phyloP scores from a whole-genome alignment of 1,140 invertebrate genomes.

The Leptestheria dahalacensis region DNA sequence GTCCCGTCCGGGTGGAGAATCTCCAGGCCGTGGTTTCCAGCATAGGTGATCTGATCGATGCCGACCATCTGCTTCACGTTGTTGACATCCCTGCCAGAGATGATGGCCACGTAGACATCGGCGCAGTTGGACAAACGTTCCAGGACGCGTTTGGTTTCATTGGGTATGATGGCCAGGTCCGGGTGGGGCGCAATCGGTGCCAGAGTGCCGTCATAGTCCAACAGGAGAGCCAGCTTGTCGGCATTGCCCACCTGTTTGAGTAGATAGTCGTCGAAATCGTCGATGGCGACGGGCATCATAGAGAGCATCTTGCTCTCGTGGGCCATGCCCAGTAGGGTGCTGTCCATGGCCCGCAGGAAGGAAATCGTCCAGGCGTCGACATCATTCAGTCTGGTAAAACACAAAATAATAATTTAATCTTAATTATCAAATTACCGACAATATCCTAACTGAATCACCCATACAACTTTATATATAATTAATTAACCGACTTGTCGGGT shows the following conservation, averaged over 20 bases:
- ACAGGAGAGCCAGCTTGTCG: conserved; percentile 62
- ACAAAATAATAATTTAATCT: not conserved
- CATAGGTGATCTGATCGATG: conserved; percentile 76
- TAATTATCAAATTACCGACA: too few relatives aligned
- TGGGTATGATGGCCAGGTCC: conserved; percentile 64
- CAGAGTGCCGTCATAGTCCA: conserved; percentile 81
- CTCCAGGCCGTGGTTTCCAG: conserved; percentile 76
- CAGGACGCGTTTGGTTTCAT: conserved; percentile 64
- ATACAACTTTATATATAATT: too few relatives aligned
- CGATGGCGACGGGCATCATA: conserved; percentile 68
- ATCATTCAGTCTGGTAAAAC: conserved; percentile 47
- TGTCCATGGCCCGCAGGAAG: conserved; percentile 51
- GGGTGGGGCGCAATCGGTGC: conserved; percentile 77
- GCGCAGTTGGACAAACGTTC: conserved; percentile 69
- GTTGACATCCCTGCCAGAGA: conserved; percentile 69
- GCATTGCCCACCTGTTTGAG: conserved; percentile 72
- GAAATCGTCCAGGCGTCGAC: conserved; percentile 78
- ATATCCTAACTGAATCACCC: too few relatives aligned
- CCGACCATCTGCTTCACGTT: conserved; percentile 81
- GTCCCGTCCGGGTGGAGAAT: conserved; percentile 78
- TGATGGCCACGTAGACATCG: conserved; percentile 74
- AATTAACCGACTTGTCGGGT: too few relatives aligned
- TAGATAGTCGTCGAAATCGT: conserved; percentile 74
- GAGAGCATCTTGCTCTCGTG: conserved; percentile 24
- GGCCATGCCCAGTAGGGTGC: not conserved